Evolutionary conservation across 2,888 invertebrate genomes (phyloP).

Genomic region (Zaprionus obscuricornis): DNA sequence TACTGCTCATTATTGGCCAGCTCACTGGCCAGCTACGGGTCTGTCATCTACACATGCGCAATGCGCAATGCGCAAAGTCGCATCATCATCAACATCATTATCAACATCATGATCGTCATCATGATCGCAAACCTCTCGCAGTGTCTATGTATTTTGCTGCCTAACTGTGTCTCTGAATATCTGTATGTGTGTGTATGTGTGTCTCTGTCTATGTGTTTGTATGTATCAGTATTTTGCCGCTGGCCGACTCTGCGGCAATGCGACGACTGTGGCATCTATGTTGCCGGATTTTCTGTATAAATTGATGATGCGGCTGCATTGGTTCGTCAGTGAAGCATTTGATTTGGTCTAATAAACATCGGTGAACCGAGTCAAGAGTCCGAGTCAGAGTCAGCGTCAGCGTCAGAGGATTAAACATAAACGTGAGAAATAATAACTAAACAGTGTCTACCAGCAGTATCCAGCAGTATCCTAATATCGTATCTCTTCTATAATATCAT

Average conservation of each 20-base stretch:
- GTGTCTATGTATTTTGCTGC: constrained; percentile 5
- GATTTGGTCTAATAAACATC: constrained; percentile 83
- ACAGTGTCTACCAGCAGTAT: background rate
- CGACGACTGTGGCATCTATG: constrained; percentile 57
- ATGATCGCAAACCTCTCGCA: constrained; percentile 44
- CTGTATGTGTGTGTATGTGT: constrained; percentile 9
- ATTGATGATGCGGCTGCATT: constrained; percentile 82
- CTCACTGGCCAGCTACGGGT: constrained; percentile 55
- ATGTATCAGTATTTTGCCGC: too few relatives aligned
- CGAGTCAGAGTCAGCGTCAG: constrained; percentile 44
- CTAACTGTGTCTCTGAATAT: constrained; percentile 5
- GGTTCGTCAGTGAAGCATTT: constrained; percentile 84
- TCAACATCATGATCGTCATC: constrained; percentile 15
- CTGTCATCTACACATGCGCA: constrained; percentile 64
- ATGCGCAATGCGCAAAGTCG: constrained; percentile 51
- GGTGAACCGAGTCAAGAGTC: constrained; percentile 65
- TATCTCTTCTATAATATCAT: constrained; percentile 34
- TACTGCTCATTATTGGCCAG: constrained; percentile 69
- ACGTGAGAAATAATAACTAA: constrained; percentile 57
- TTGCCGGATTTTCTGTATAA: constrained; percentile 82
- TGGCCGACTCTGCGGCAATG: constrained; percentile 32
- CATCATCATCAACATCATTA: constrained; percentile 55
- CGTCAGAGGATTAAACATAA: constrained; percentile 56
- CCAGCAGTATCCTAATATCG: constrained; percentile 46
- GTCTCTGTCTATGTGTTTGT: constrained; percentile 36